phyloP scores from a whole-genome alignment of 1,140 invertebrate species.

The Drosophila azteca region DNA sequence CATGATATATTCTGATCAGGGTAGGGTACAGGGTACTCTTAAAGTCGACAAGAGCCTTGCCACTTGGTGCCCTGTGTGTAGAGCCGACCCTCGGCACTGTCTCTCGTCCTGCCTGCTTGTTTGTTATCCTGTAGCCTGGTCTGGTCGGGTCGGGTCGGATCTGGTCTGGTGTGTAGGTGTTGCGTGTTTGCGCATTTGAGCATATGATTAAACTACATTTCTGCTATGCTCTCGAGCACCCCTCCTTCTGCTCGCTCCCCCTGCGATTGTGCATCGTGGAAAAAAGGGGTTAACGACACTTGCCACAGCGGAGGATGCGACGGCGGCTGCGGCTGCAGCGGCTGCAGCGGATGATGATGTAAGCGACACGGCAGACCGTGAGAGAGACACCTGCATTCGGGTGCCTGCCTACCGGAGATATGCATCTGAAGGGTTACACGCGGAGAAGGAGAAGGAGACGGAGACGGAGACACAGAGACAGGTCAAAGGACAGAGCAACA shows the following conservation, averaged over 20 bases:
- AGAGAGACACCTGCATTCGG: slow-evolving; percentile 47
- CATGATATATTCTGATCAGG: too few species aligned
- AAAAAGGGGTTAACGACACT: slow-evolving; percentile 62
- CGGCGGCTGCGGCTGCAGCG: too few species aligned
- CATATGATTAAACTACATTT: slow-evolving; percentile 81
- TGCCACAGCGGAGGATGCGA: slow-evolving; percentile 25
- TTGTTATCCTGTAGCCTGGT: background rate
- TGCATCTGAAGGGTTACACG: slow-evolving; percentile 32
- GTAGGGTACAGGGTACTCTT: too few species aligned
- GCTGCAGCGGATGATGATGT: slow-evolving; percentile 11
- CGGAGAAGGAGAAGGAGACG: background rate
- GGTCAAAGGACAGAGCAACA: slow-evolving; percentile 36
- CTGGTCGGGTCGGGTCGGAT: slow-evolving; percentile 12
- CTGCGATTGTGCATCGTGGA: slow-evolving; percentile 6
- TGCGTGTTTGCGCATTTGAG: slow-evolving; percentile 78
- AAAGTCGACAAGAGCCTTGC: too few species aligned
- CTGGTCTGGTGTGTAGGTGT: slow-evolving; percentile 63
- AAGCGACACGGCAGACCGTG: slow-evolving; percentile 29
- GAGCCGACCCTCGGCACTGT: background rate
- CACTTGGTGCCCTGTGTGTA: too few species aligned
- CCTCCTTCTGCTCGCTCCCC: background rate
- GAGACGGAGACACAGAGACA: slow-evolving; percentile 19
- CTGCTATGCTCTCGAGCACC: slow-evolving; percentile 14
- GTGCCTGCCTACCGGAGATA: slow-evolving; percentile 42
- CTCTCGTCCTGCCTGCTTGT: slow-evolving; percentile 5